Percentiles rank a stretch among this genome's conserved stretches.
phyloP scores from a whole-genome alignment of 2,113 vertebrate species.

The Corythaixoides concolor region DNA sequence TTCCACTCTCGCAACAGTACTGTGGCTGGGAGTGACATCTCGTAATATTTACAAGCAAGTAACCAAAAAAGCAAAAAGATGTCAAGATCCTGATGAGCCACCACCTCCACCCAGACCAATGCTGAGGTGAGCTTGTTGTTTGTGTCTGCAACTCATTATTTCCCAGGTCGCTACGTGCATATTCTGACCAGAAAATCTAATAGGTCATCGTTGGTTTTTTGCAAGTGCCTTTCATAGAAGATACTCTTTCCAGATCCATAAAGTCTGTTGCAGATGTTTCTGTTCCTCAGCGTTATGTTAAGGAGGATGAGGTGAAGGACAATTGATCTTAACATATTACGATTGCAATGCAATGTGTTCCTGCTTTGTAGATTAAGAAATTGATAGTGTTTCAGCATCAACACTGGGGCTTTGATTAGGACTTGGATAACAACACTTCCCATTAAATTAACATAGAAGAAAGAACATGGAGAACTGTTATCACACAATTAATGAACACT shows the following conservation, averaged over 20 bases:
- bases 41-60: slow-evolving; percentile 98
- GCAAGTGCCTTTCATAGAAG: background rate
- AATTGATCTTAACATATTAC: background rate
- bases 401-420: background rate
- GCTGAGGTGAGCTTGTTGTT: slow-evolving; percentile 83
- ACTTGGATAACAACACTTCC: background rate
- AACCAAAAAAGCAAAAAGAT: slow-evolving; percentile 91
- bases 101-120: slow-evolving; percentile 93
- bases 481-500: background rate
- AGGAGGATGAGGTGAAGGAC: background rate
- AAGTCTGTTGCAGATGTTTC: background rate
- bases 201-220: background rate
- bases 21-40: slow-evolving; percentile 95
- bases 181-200: background rate
- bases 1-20: slow-evolving; percentile 90
- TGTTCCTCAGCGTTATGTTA: background rate
- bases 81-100: slow-evolving; percentile 92
- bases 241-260: background rate
- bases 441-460: background rate
- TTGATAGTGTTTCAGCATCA: background rate
- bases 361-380: background rate
- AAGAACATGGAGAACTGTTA: background rate
- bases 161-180: background rate
- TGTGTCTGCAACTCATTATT: background rate
- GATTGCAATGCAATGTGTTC: background rate